These are phyloP conservation scores for Euleptes europaea DNA, from an alignment of 2,113 vertebrate genomes.

Conservation along the genomic window DNA sequence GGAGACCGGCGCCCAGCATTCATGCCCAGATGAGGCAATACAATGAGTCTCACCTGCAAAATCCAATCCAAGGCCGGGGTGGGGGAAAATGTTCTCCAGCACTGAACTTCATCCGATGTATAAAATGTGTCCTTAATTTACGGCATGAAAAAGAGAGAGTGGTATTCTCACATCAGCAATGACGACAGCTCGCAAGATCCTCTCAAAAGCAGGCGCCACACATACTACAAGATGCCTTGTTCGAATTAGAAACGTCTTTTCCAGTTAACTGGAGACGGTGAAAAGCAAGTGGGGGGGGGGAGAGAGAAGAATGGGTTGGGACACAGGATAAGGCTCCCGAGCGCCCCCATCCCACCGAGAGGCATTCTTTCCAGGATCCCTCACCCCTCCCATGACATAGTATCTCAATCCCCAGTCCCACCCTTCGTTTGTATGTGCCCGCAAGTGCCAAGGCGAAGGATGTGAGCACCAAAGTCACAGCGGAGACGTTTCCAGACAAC, in stretches of 20 bases:
- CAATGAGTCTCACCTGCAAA: not conserved
- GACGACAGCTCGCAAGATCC: constrained; percentile 60
- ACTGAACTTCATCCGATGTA: constrained; percentile 52
- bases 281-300: not conserved
- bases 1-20: not conserved
- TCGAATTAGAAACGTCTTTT: constrained; percentile 54
- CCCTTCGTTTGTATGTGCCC: not conserved
- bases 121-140: constrained; percentile 69
- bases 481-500: constrained; percentile 42
- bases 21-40: not conserved
- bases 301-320: too few relatives aligned
- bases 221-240: constrained; percentile 47
- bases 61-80: fast-evolving
- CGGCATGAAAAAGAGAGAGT: constrained; percentile 40
- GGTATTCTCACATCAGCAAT: constrained; percentile 61
- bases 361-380: not conserved
- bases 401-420: fast-evolving
- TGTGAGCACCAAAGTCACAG: not conserved
- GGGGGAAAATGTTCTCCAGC: not conserved
- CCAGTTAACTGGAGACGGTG: constrained; percentile 4
- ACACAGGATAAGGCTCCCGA: fast-evolving
- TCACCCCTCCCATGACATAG: not conserved
- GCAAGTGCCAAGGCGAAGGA: fast-evolving
- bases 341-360: fast-evolving
- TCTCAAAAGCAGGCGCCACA: constrained; percentile 61